These are phyloP conservation scores for Apocrypta bakeri DNA, from an alignment of 1,140 invertebrate species.

Conservation along the genomic window DNA sequence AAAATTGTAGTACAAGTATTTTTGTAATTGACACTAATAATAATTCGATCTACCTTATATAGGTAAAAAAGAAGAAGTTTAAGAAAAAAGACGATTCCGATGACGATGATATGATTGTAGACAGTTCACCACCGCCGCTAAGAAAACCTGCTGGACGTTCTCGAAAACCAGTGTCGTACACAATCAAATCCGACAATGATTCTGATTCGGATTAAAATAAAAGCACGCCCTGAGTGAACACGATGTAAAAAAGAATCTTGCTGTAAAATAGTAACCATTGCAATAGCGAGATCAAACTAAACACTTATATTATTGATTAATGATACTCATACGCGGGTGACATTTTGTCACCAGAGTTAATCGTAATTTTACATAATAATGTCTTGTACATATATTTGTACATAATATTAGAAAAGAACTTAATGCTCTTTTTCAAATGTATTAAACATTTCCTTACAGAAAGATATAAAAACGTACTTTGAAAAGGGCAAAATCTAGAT, in stretches of 20 bases:
- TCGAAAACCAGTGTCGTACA: conserved; percentile 65
- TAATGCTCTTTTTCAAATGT: conserved; percentile 8
- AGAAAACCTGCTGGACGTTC: conserved; percentile 57
- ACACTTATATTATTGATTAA: conserved; percentile 19
- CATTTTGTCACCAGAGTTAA: conserved; percentile 28
- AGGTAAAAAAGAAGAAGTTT: conserved; percentile 64
- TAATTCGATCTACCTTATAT: neutral
- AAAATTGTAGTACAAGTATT: neutral
- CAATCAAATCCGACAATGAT: conserved; percentile 60
- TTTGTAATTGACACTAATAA: neutral
- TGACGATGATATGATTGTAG: conserved; percentile 56
- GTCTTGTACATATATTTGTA: conserved; percentile 57
- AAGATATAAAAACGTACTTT: neutral
- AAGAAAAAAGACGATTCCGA: conserved; percentile 59
- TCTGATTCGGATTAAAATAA: conserved; percentile 56
- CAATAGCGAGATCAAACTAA: neutral
- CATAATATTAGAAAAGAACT: conserved; percentile 34
- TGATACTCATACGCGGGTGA: conserved; percentile 42
- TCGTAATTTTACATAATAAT: conserved; percentile 54
- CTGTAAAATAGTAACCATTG: neutral
- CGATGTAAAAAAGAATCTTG: neutral
- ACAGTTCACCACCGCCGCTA: conserved; percentile 49
- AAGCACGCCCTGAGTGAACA: neutral
- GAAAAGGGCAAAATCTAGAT: conserved; percentile 31
- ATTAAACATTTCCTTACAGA: neutral